These are phyloP conservation scores for Shinisaurus crocodilurus DNA, from an alignment of 2,113 vertebrate genomes.

Conservation along the genomic window DNA sequence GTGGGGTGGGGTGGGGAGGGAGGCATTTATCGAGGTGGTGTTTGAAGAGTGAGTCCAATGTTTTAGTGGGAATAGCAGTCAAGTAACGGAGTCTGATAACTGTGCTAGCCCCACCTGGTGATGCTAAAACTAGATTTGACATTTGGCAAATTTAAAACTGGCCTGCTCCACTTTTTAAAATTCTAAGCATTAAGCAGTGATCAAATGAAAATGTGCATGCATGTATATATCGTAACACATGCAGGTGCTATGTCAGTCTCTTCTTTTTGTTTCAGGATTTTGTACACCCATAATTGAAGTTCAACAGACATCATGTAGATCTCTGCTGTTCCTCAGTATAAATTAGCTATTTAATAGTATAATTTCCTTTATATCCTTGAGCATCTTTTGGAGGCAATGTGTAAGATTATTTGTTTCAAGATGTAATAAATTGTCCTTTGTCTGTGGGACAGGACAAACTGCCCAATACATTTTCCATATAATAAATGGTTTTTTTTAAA, in stretches of 20 bases:
- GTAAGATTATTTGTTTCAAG: neutral
- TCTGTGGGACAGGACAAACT: neutral
- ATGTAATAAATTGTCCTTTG: neutral
- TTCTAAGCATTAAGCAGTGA: neutral
- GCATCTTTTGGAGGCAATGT: neutral
- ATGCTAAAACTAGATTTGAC: neutral
- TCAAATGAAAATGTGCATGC: neutral
- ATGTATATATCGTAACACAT: neutral
- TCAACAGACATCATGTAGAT: neutral
- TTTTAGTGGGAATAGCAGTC: neutral
- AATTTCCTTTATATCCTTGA: neutral
- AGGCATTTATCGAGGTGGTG: neutral
- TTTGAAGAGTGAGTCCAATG: neutral
- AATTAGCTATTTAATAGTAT: neutral
- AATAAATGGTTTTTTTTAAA: neutral
- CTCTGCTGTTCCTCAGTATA: neutral
- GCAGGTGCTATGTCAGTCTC: neutral
- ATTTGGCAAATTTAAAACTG: neutral
- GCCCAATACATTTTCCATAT: neutral
- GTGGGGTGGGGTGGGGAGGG: too few species aligned
- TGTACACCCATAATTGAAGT: neutral
- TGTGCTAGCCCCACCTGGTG: neutral
- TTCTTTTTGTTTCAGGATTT: neutral
- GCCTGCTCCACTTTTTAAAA: neutral
- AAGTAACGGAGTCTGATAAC: neutral